Conservation (phyloP, 2,113 vertebrate genomes). For the Anhinga rufa region DNA sequence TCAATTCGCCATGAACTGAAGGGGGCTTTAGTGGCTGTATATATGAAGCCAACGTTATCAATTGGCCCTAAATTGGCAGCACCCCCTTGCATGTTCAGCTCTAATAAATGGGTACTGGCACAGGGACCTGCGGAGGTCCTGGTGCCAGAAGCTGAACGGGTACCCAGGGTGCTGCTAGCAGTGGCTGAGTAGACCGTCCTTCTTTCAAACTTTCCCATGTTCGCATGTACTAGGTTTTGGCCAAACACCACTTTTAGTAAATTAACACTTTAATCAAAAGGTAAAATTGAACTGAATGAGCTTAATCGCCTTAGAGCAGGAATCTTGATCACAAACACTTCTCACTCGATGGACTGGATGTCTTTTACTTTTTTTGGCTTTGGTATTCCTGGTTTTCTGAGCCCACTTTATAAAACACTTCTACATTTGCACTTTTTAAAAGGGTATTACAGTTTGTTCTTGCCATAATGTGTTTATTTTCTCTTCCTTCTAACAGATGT, state of each 20-base stretch:
- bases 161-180: not conserved
- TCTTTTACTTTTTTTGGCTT: not conserved
- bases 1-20: not conserved
- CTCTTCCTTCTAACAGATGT: conserved; percentile 52
- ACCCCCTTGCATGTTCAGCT: not conserved
- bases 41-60: rapidly evolving
- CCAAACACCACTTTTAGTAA: not conserved
- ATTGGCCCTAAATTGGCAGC: not conserved
- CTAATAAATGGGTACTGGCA: not conserved
- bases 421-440: not conserved
- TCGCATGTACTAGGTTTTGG: not conserved
- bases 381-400: not conserved
- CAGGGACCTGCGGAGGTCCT: not conserved
- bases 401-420: not conserved
- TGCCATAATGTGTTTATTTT: conserved; percentile 59
- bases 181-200: not conserved
- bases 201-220: not conserved
- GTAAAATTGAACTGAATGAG: not conserved
- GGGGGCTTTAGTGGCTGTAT: not conserved
- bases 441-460: conserved; percentile 32
- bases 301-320: not conserved
- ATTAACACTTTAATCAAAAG: not conserved
- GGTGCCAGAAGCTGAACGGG: not conserved
- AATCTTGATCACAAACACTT: not conserved
- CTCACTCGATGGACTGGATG: not conserved